phyloP scores from a whole-genome alignment of 2,113 vertebrate species.

The Platichthys flesus region DNA sequence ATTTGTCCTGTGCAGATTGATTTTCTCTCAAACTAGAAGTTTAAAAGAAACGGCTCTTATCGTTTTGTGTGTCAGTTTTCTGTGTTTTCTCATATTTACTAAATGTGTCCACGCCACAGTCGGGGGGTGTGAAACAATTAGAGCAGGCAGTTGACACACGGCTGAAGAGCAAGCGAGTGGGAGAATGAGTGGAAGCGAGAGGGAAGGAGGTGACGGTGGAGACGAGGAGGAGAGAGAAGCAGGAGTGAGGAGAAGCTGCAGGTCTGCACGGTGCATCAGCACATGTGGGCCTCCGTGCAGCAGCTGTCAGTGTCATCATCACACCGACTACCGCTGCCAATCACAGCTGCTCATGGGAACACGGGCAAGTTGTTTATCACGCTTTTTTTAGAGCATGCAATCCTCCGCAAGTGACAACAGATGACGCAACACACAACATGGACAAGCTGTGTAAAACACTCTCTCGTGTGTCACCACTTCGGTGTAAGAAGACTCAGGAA shows the following conservation, averaged over 20 bases:
- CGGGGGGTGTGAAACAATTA: conserved; percentile 23
- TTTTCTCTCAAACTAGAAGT: no score
- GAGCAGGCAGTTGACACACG: conserved; percentile 26
- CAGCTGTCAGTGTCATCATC: conserved; percentile 65
- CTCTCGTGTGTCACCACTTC: background rate
- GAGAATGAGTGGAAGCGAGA: background rate
- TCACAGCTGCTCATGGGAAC: conserved; percentile 51
- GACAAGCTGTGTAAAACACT: background rate
- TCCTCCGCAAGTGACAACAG: conserved; percentile 6
- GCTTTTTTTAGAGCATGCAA: background rate
- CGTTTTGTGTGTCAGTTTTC: no score
- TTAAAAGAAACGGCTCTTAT: no score
- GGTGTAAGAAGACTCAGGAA: background rate
- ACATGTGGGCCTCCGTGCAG: conserved; percentile 58
- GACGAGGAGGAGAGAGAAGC: background rate
- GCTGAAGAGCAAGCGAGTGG: conserved; percentile 13
- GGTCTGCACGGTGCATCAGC: conserved; percentile 38
- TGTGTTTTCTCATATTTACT: conserved; percentile 2
- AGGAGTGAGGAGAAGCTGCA: conserved; percentile 33
- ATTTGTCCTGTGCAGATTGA: no score
- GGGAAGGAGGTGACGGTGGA: background rate
- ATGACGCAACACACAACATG: background rate
- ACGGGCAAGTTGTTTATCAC: conserved; percentile 8
- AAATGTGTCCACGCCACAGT: background rate
- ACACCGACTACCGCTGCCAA: conserved; percentile 49